Base-by-base conservation (phyloP, 2,888 invertebrate species). In the Unio delphinus region DNA sequence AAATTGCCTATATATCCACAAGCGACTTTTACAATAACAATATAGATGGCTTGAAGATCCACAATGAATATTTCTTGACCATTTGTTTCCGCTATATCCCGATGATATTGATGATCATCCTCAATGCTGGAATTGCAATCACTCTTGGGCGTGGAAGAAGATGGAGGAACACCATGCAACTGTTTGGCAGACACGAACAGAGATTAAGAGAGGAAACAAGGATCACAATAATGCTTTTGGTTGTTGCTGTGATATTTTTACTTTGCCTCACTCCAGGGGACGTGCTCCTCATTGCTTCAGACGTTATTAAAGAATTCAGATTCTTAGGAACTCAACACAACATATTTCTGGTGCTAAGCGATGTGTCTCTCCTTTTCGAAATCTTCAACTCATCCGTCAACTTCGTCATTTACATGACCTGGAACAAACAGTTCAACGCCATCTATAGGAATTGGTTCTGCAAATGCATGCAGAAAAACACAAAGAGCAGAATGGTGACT, bases 391-490 rank as follows among this genome's bases (percentile, higher is more conserved):
- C 78, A n/a, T 78, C 75, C 4, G 65, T 74, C 26, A 80, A 80
- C 67, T 80, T 80, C 70, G 70, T 80, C 61, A 76, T 75, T 60
- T 80, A 78, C 69, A 80, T 80, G 76, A 65, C 75, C 26, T 65
- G 73, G 15, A 80, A 76, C 62, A 63, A 65, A 59, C 71, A 76
- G 26, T 80, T 80, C 72, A 72, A 64, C 54, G 65, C 69, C 11
- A 68, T 64, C 1, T 80, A 74, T 61, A 60, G 67, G 7, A 28
- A 34, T 23, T 59, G 75, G 23, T 78, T 80, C 68, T 75, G 80
- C 56, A 20, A 69, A 57, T 75, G 70, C 54, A 26, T 34, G 11
- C 1, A 8, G 45, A 8, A 11, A 45, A 45, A 11, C 45, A 45
- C 45, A 45, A 45, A 3, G 11, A 45, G 45, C 45, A 11, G 11